Evolutionary conservation across 2,113 vertebrate species (phyloP).

Genomic region (Cavia porcellus): DNA sequence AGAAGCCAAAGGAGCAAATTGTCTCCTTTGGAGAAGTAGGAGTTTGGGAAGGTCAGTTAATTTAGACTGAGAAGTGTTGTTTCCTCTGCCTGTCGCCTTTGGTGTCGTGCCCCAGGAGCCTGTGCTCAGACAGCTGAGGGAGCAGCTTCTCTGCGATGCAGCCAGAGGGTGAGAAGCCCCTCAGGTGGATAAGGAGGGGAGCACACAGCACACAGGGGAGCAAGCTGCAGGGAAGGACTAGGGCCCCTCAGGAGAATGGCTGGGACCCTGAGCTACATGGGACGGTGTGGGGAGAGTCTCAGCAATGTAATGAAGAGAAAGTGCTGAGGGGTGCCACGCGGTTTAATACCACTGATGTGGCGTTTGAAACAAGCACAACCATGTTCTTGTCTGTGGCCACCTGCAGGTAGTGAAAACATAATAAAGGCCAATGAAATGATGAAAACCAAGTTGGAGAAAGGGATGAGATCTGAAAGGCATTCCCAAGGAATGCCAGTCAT

Average conservation of each 20-base stretch:
- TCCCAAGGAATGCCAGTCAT: neutral
- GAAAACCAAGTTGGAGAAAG: neutral
- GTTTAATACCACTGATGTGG: neutral
- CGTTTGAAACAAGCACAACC: slow-evolving; percentile 18
- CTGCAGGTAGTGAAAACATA: neutral
- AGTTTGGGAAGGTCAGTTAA: neutral
- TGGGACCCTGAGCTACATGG: neutral
- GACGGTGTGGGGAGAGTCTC: neutral
- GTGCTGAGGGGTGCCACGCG: neutral
- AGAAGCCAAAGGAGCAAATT: neutral
- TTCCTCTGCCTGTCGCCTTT: neutral
- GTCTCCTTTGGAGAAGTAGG: neutral
- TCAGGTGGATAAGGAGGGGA: neutral
- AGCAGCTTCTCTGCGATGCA: neutral
- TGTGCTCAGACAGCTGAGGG: neutral
- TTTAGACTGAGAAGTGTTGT: neutral
- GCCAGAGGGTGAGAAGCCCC: neutral
- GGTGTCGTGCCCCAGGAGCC: neutral
- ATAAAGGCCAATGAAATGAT: neutral
- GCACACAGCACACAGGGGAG: too few species aligned
- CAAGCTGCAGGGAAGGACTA: neutral
- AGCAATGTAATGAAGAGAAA: neutral
- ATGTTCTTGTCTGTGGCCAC: neutral
- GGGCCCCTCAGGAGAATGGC: neutral
- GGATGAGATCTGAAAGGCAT: neutral